Evolutionary conservation across 2,113 vertebrate species (phyloP).

Genomic region (Poeciliopsis occidentalis): DNA sequence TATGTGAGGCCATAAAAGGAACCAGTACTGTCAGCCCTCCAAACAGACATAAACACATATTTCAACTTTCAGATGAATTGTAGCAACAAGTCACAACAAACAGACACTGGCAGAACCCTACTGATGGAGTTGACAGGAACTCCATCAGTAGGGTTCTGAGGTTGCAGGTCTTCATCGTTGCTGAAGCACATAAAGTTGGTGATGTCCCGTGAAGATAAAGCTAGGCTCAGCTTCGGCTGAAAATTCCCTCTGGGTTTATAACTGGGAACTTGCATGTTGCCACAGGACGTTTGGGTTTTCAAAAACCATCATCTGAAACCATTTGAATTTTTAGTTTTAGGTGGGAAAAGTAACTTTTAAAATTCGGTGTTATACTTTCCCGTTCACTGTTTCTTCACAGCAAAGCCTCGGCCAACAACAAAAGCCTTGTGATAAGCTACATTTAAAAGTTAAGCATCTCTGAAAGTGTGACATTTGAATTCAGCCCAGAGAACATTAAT

Average conservation of each 20-base stretch:
- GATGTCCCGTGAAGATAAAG: not conserved
- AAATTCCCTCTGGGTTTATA: not conserved
- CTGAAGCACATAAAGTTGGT: not conserved
- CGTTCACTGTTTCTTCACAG: no score
- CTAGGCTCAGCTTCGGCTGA: not conserved
- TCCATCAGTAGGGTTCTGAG: no score
- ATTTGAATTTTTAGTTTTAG: slow-evolving; percentile 1
- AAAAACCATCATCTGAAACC: not conserved
- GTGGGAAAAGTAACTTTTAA: no score
- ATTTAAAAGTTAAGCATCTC: slow-evolving; percentile 17
- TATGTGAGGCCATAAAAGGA: no score
- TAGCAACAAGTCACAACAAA: not conserved
- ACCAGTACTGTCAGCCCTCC: no score
- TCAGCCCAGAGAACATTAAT: slow-evolving; percentile 1
- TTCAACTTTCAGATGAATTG: not conserved
- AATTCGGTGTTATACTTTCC: not conserved
- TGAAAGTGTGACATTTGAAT: not conserved
- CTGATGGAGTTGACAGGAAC: not conserved
- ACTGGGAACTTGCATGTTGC: rapidly evolving
- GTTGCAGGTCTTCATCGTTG: not conserved
- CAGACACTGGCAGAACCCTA: not conserved
- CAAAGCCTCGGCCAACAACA: no score
- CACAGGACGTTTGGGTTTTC: not conserved
- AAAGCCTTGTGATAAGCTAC: not conserved
- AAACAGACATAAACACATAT: no score